These are phyloP conservation scores for Himalopsyche anomala DNA, from an alignment of 2,888 invertebrate species.

Conservation along the genomic window DNA sequence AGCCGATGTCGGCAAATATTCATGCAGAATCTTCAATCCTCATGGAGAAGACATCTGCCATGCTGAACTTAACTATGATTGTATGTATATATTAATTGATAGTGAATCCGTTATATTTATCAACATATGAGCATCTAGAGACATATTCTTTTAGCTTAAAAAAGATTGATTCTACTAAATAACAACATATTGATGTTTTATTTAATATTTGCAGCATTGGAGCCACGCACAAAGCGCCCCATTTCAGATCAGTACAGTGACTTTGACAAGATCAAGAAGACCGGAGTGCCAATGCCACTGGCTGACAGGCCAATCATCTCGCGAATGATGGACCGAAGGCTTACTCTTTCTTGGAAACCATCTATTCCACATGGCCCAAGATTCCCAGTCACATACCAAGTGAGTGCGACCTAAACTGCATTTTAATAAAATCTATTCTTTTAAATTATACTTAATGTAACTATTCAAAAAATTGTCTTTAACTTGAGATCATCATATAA, in stretches of 20 bases:
- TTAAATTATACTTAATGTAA: too few species aligned
- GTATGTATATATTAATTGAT: slow-evolving; percentile 73
- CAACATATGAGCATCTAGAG: too few species aligned
- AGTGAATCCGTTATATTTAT: too few species aligned
- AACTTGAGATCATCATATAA: neutral
- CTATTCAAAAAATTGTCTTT: too few species aligned
- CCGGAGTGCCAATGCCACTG: slow-evolving; percentile 91
- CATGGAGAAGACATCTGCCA: slow-evolving; percentile 89
- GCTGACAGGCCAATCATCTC: slow-evolving; percentile 94
- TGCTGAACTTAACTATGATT: slow-evolving; percentile 88
- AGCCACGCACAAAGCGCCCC: slow-evolving; percentile 81
- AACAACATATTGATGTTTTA: too few species aligned
- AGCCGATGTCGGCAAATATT: slow-evolving; percentile 90
- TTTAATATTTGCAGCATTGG: slow-evolving; percentile 76
- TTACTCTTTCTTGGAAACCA: slow-evolving; percentile 95
- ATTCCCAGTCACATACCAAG: slow-evolving; percentile 94
- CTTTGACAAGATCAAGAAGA: slow-evolving; percentile 88
- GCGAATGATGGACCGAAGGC: slow-evolving; percentile 91
- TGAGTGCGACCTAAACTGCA: slow-evolving; percentile 69
- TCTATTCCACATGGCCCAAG: slow-evolving; percentile 92
- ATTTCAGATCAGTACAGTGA: slow-evolving; percentile 89
- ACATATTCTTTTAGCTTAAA: too few species aligned
- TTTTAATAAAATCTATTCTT: too few species aligned
- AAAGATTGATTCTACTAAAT: too few species aligned
- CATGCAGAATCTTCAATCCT: slow-evolving; percentile 88